Evolutionary conservation across 2,888 invertebrate genomes (phyloP), one percentile per base, ranked within the genome.

Genomic region (Pollenia griseotomentosa): DNA sequence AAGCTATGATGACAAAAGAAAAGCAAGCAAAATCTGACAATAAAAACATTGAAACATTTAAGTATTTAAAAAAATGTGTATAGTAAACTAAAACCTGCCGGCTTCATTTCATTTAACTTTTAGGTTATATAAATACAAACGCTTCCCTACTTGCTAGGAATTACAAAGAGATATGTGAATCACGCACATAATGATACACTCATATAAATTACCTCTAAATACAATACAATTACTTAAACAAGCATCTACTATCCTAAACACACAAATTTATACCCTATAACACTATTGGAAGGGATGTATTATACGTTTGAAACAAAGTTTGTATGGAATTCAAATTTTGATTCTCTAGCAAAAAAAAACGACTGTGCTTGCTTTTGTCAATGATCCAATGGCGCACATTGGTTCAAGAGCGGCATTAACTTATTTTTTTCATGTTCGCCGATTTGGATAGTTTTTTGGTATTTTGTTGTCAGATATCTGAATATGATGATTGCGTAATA

Each of bases 31-130:
- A 63, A 63, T 33, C 42, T 12, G 11, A 23, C 16, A 48, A 57
- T 40, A 42, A 55, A 11, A 53, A 63, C 23, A 55, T 68, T 59
- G 46, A 68, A 61, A n/a, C 19, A 44, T 71, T 80, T 16, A 77
- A 46, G 51, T 71, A 19, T 73, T 77, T 33, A 19, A 19, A 63
- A 11, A 23, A 9, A 66, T 57, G 48, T 48, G n/a, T 19, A 51
- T 73, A 19, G 63, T 11, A 75, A 55, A 59, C 42, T 12, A 44
- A 74, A 57, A 40, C 14, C 44, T 61, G 9, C 66, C 51, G 86
- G 82, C 78, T 74, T 83, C 74, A 44, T 82, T 86, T 74, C 78
- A 68, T 75, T 86, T 83, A 79, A 59, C 83, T 71, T 83, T 75
- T 55, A 79, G 82, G 82, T 83, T 83, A 70, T 71, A 75, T 51